These are phyloP conservation scores for Pampusana beccarii DNA, from an alignment of 2,113 vertebrate species.

Conservation along the genomic window DNA sequence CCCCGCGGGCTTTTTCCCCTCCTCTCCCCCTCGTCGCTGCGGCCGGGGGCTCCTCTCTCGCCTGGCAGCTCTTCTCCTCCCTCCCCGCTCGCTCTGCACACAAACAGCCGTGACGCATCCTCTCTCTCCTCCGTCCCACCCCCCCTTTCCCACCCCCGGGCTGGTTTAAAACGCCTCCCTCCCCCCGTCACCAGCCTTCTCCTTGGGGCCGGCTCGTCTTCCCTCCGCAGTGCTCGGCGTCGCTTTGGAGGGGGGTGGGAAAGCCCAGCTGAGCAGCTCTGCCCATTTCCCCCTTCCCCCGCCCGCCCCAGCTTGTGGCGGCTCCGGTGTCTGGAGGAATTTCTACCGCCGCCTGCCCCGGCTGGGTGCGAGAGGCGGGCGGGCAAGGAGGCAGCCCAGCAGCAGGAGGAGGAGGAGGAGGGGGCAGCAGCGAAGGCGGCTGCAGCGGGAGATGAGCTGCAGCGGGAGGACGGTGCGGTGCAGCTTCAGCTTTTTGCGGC, in stretches of 20 bases:
- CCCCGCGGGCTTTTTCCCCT: not conserved
- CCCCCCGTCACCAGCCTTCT: constrained; percentile 29
- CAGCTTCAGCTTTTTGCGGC: constrained; percentile 34
- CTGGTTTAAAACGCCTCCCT: constrained; percentile 39
- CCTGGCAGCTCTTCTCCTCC: not conserved
- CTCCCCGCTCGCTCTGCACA: not conserved
- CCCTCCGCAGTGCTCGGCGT: not conserved
- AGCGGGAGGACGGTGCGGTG: constrained; percentile 57
- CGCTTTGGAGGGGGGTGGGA: constrained; percentile 22
- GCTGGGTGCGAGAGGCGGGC: not conserved
- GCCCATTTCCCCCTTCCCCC: not conserved
- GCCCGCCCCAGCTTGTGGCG: not conserved
- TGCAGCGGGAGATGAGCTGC: constrained; percentile 60
- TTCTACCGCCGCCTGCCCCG: constrained; percentile 16
- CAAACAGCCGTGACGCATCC: constrained; percentile 60
- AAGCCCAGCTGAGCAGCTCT: not conserved
- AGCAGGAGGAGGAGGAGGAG: not conserved
- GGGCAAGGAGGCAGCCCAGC: not conserved
- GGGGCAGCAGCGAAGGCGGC: not conserved
- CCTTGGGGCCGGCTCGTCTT: constrained; percentile 26
- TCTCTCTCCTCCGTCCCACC: not conserved
- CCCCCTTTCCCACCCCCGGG: not conserved
- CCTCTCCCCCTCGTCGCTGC: not conserved
- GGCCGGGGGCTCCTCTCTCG: not conserved
- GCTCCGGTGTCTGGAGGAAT: constrained; percentile 52